Percentiles rank a stretch among this genome's conserved stretches.
Conservation (phyloP, 2,113 vertebrate species). For the Brachirus orientalis region DNA sequence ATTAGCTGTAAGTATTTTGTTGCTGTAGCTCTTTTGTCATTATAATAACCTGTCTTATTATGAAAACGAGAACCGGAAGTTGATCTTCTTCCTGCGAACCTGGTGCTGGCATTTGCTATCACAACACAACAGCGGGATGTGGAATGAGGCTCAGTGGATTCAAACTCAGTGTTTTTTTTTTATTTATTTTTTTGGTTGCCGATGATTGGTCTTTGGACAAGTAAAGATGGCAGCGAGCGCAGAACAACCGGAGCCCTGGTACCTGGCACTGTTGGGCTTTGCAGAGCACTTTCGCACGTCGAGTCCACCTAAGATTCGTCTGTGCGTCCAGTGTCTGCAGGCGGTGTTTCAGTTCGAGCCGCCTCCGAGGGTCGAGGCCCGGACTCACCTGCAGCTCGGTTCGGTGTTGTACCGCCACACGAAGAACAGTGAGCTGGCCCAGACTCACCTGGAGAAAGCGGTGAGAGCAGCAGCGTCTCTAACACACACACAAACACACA, state of each 20-base stretch:
- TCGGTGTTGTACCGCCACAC: conserved; percentile 94
- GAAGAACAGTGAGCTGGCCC: conserved; percentile 92
- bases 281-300: conserved; percentile 94
- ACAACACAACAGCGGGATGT: neutral
- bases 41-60: neutral
- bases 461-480: conserved; percentile 84
- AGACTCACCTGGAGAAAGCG: conserved; percentile 91
- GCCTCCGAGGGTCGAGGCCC: conserved; percentile 90
- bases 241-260: conserved; percentile 89
- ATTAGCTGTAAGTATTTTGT: neutral
- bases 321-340: conserved; percentile 93
- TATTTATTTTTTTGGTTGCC: no score
- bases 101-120: neutral
- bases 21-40: neutral
- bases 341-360: conserved; percentile 94
- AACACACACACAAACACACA: no score
- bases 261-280: conserved; percentile 89
- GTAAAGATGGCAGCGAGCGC: conserved; percentile 78
- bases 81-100: neutral
- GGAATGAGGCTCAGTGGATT: neutral
- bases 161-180: neutral
- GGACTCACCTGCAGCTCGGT: conserved; percentile 92
- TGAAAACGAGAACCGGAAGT: conserved; percentile 23
- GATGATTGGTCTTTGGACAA: conserved; percentile 60
- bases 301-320: conserved; percentile 90